A percentile compares a stretch with the other conserved stretches of the same genome.
These are phyloP conservation scores for Daboia siamensis DNA, from an alignment of 2,113 vertebrate genomes.

Conservation along the genomic window DNA sequence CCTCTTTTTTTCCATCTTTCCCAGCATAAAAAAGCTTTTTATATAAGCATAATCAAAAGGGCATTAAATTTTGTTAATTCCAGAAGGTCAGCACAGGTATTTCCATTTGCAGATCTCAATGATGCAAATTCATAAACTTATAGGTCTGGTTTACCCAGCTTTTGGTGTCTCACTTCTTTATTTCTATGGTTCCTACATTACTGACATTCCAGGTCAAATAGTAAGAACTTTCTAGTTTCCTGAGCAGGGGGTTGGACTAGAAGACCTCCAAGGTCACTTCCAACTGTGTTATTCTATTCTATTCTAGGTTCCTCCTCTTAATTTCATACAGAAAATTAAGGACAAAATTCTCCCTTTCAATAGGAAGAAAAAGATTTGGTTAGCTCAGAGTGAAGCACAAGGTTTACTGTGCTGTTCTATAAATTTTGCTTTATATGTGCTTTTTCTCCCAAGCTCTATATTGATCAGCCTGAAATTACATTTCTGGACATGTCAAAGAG, in stretches of 20 bases:
- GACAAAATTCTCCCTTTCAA: background rate
- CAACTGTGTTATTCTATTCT: too few species aligned
- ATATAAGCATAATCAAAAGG: background rate
- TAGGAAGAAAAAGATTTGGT: background rate
- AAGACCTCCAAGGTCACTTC: too few species aligned
- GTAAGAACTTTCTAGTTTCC: background rate
- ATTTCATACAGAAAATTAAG: background rate
- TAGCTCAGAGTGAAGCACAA: background rate
- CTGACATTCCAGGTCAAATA: background rate
- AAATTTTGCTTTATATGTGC: background rate
- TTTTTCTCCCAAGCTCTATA: background rate
- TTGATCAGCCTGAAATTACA: constrained; percentile 14
- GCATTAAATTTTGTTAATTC: background rate
- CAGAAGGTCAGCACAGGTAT: background rate
- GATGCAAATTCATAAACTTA: background rate
- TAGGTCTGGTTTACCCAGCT: background rate
- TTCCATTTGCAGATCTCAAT: background rate
- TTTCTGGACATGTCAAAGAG: background rate
- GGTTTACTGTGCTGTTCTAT: constrained; percentile 7
- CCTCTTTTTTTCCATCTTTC: background rate
- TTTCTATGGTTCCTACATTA: background rate
- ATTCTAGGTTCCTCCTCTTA: background rate
- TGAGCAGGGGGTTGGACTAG: too few species aligned
- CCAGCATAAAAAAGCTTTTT: background rate
- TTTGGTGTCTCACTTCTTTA: background rate